phyloP scores from a whole-genome alignment of 2,888 invertebrate species.

The Agriopis leucophaearia region DNA sequence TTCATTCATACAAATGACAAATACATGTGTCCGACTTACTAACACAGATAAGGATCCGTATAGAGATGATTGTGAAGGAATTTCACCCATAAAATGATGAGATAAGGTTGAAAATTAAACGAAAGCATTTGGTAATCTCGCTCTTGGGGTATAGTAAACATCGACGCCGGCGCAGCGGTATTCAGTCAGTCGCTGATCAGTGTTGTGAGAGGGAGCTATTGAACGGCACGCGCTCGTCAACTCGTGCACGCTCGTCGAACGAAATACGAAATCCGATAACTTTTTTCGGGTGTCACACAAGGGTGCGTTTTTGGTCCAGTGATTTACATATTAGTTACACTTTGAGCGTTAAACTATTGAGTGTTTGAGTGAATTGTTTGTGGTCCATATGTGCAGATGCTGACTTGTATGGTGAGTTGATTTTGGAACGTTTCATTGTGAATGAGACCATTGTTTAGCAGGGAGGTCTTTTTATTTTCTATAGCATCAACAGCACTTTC shows the following conservation, averaged over 20 bases:
- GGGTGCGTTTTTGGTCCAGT: constrained; percentile 71
- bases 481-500: constrained; percentile 70
- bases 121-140: constrained; percentile 68
- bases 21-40: constrained; percentile 81
- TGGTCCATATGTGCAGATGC: constrained; percentile 73
- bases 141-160: constrained; percentile 83
- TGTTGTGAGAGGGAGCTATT: constrained; percentile 70
- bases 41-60: constrained; percentile 74
- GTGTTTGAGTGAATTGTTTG: constrained; percentile 61
- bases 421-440: constrained; percentile 58
- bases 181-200: constrained; percentile 69
- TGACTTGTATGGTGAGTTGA: constrained; percentile 79
- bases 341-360: constrained; percentile 46
- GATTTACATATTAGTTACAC: constrained; percentile 55
- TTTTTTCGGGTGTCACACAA: constrained; percentile 64
- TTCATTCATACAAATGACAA: constrained; percentile 84
- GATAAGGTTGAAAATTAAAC: constrained; percentile 56
- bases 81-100: neutral
- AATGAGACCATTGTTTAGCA: constrained; percentile 78
- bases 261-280: constrained; percentile 66
- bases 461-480: constrained; percentile 67
- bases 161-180: constrained; percentile 70
- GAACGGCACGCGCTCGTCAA: constrained; percentile 68
- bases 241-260: constrained; percentile 67
- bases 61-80: constrained; percentile 42